Evolutionary conservation across 2,797 vertebrate genomes (phyloP).

Genomic region (Trichosurus vulpecula): DNA sequence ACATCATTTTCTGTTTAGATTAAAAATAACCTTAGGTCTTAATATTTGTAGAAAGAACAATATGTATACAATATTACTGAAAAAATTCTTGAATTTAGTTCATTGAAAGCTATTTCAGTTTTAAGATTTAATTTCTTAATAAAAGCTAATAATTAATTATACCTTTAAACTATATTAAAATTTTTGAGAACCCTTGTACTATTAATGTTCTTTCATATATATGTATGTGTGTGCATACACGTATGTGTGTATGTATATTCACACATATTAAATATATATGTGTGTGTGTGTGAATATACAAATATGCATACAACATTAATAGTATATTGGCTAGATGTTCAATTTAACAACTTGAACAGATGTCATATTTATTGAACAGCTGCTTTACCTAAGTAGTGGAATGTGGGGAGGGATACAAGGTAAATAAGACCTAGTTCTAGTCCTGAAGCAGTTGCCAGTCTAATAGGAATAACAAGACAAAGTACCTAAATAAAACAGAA

Average conservation of each 20-base stretch:
- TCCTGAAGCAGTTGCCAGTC: neutral
- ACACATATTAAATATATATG: neutral
- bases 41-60: slow-evolving; percentile 75
- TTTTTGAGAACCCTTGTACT: neutral
- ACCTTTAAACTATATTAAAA: neutral
- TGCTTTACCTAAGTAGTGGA: neutral
- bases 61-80: slow-evolving; percentile 31
- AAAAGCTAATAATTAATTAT: neutral
- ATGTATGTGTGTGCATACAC: too few relatives aligned
- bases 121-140: neutral
- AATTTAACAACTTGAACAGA: neutral
- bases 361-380: neutral
- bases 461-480: neutral
- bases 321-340: neutral
- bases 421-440: neutral
- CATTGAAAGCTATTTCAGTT: slow-evolving; percentile 54
- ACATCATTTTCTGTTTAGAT: slow-evolving; percentile 76
- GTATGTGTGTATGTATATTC: neutral
- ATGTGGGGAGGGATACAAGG: neutral
- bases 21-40: slow-evolving; percentile 72
- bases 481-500: neutral
- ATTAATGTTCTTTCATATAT: neutral
- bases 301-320: neutral
- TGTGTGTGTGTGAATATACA: neutral
- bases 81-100: slow-evolving; percentile 77